A percentile compares a stretch with the other conserved stretches of the same genome.
These are phyloP conservation scores for Glyphotaelius pellucidus DNA, from an alignment of 2,888 invertebrate genomes.

Conservation along the genomic window DNA sequence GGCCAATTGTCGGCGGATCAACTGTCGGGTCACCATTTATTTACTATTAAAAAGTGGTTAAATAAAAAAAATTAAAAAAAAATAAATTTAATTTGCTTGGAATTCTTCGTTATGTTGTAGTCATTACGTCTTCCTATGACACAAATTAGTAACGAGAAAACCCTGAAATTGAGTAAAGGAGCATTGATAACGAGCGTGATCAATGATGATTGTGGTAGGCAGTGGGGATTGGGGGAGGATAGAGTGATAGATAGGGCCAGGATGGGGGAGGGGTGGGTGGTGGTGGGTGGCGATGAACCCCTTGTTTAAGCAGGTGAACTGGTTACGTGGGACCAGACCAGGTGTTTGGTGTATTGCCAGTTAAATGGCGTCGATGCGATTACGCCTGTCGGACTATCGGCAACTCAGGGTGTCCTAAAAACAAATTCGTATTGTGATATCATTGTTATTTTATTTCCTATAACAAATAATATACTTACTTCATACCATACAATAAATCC, in stretches of 20 bases:
- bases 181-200: neutral
- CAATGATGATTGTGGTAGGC: neutral
- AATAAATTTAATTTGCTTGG: no score
- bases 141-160: no score
- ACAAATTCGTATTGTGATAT: neutral
- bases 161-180: no score
- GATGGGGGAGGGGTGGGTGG: neutral
- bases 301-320: constrained; percentile 54
- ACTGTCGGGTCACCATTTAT: no score
- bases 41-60: no score
- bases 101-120: no score
- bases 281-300: constrained; percentile 5
- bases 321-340: constrained; percentile 40
- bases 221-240: neutral
- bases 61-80: no score
- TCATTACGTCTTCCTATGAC: neutral
- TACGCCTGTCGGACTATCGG: constrained; percentile 12
- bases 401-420: constrained; percentile 31
- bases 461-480: neutral
- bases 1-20: no score
- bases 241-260: neutral
- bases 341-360: constrained; percentile 44
- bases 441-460: no score
- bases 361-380: constrained; percentile 45
- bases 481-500: neutral